A percentile compares a stretch with the other conserved stretches of the same genome.
These are phyloP conservation scores for Clostera curtula DNA, from an alignment of 2,888 invertebrate genomes.

Conservation along the genomic window DNA sequence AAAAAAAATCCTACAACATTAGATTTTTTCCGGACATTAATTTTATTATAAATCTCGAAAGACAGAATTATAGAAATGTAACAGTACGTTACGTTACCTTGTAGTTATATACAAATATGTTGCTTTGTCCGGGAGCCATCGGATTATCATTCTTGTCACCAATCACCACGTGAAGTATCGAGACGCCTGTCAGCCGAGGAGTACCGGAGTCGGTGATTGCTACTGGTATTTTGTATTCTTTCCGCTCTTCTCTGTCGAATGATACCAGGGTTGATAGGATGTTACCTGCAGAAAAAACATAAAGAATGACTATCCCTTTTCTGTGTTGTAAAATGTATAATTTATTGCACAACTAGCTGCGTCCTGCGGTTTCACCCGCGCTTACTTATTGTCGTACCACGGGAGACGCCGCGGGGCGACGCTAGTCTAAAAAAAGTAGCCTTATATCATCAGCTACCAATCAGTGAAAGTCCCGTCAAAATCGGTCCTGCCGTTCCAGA, in stretches of 20 bases:
- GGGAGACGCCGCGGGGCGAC: no score
- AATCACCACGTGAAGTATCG: conserved; percentile 90
- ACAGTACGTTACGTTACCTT: conserved; percentile 72
- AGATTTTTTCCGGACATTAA: no score
- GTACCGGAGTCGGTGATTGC: conserved; percentile 90
- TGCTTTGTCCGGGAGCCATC: conserved; percentile 90
- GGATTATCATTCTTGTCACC: conserved; percentile 96
- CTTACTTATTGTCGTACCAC: no score
- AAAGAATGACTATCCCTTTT: not conserved
- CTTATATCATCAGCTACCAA: no score
- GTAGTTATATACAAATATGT: conserved; percentile 96
- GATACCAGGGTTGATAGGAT: conserved; percentile 81
- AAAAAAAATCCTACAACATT: no score
- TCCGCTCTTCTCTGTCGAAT: conserved; percentile 92
- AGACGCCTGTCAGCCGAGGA: conserved; percentile 84
- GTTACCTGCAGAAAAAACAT: conserved; percentile 50
- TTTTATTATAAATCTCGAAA: conserved; percentile 1
- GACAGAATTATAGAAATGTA: no score
- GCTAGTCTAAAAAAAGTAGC: no score
- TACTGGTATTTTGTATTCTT: conserved; percentile 92
- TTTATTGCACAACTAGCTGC: no score
- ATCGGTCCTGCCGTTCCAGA: no score
- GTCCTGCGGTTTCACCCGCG: no score
- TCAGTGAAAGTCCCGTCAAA: no score
- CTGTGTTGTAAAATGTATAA: no score